These are phyloP conservation scores for Chromoteleia sp. DNA, from an alignment of 2,888 invertebrate genomes.

Conservation along the genomic window DNA sequence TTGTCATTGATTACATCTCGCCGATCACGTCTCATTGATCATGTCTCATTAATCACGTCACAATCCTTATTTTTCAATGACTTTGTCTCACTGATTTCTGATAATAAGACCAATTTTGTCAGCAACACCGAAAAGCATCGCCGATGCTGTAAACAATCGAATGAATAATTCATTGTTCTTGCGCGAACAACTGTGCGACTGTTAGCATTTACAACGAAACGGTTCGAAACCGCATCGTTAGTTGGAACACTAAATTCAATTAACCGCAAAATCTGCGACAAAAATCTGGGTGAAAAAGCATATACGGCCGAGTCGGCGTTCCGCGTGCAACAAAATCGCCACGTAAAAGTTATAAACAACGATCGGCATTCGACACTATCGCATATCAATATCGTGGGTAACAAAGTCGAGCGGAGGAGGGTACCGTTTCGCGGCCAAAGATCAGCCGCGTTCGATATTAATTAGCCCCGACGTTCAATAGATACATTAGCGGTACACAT, in stretches of 20 bases:
- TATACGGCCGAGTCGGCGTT: conserved; percentile 10
- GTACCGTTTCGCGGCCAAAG: conserved; percentile 67
- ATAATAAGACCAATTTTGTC: too few species aligned
- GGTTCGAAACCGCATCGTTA: conserved; percentile 25
- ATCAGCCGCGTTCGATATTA: conserved; percentile 69
- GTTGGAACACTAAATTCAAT: conserved; percentile 61
- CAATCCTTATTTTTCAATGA: too few species aligned
- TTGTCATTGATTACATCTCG: too few species aligned
- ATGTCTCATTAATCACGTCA: too few species aligned
- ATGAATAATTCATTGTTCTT: conserved; percentile 47
- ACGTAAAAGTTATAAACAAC: conserved; percentile 68
- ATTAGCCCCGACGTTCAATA: conserved; percentile 63
- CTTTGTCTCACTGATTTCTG: too few species aligned
- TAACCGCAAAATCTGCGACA: conserved; percentile 55
- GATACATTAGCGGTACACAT: conserved; percentile 61
- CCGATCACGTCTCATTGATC: too few species aligned
- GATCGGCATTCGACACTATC: conserved; percentile 64
- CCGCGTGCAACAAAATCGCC: conserved; percentile 42
- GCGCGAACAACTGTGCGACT: conserved; percentile 2
- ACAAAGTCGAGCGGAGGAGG: conserved; percentile 59
- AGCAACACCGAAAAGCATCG: background rate
- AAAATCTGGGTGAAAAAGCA: conserved; percentile 49
- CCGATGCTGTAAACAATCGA: conserved; percentile 10
- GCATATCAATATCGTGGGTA: conserved; percentile 70
- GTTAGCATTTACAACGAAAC: background rate